A percentile compares a stretch with the other conserved stretches of the same genome.
phyloP scores from a whole-genome alignment of 2,888 invertebrate genomes.

The Loripinus fragilis region DNA sequence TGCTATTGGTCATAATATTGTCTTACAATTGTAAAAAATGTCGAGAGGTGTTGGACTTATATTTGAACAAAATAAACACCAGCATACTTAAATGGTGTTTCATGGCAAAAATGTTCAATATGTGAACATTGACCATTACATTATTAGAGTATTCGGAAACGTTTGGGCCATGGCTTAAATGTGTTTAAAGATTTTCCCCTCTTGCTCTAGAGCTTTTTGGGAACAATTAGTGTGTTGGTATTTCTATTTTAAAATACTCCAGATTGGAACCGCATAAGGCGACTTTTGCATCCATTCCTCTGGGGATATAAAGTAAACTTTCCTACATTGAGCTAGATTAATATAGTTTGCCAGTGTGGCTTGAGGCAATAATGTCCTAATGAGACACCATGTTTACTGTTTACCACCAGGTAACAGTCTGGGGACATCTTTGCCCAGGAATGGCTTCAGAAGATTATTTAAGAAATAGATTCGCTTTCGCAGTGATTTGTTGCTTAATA shows the following conservation, averaged over 20 bases:
- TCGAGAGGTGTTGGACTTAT: not conserved
- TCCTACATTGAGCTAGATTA: constrained; percentile 4
- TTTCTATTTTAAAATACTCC: not conserved
- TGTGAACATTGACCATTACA: constrained; percentile 7
- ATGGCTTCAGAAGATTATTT: too few relatives aligned
- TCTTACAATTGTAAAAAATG: too few relatives aligned
- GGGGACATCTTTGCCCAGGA: constrained; percentile 4
- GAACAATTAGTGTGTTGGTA: not conserved
- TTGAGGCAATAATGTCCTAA: constrained; percentile 30
- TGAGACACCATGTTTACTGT: constrained; percentile 20
- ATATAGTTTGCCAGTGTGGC: constrained; percentile 28
- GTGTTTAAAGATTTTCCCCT: constrained; percentile 10
- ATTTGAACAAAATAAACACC: constrained; percentile 15
- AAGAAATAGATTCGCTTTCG: too few relatives aligned
- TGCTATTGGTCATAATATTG: too few relatives aligned
- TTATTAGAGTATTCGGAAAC: constrained; percentile 2
- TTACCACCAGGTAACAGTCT: not conserved
- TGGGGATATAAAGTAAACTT: constrained; percentile 21
- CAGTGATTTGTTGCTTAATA: too few relatives aligned
- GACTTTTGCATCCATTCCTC: constrained; percentile 35
- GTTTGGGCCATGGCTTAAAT: not conserved
- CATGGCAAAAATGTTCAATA: constrained; percentile 6
- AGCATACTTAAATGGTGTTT: not conserved
- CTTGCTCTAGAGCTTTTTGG: constrained; percentile 1
- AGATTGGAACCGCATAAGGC: constrained; percentile 34